phyloP scores from a whole-genome alignment of 2,797 vertebrate genomes.

The Thamnophis elegans region DNA sequence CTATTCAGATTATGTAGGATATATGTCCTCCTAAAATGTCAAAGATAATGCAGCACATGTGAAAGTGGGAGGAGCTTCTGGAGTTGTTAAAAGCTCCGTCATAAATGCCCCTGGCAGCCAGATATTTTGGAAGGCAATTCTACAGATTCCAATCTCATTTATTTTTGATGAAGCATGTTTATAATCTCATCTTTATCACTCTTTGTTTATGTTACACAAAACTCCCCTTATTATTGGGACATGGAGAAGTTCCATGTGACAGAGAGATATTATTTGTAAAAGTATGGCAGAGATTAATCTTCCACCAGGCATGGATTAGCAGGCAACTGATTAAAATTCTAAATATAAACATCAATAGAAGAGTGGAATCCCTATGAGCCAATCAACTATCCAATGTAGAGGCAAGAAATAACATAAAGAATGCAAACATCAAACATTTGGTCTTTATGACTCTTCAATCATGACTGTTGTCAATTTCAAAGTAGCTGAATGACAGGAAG shows the following conservation, averaged over 20 bases:
- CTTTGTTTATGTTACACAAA: neutral
- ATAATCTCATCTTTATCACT: neutral
- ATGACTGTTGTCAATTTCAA: neutral
- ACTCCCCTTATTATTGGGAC: neutral
- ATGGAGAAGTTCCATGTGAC: conserved; percentile 27
- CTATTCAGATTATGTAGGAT: too few species aligned
- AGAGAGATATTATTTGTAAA: conserved; percentile 27
- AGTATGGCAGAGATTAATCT: conserved; percentile 20
- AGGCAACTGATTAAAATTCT: conserved; percentile 19
- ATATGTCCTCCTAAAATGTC: neutral
- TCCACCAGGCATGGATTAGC: neutral
- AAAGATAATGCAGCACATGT: neutral
- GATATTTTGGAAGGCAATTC: neutral
- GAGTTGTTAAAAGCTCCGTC: neutral
- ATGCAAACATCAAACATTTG: neutral
- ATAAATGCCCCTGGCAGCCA: neutral
- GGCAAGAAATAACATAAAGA: neutral
- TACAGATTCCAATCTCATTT: neutral
- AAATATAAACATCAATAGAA: conserved; percentile 36
- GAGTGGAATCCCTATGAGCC: neutral
- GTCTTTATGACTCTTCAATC: neutral
- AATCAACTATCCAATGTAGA: neutral
- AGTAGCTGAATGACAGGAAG: conserved; percentile 1
- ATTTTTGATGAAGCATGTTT: conserved; percentile 2
- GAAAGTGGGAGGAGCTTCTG: neutral